These are phyloP conservation scores for Dynastes hyllus DNA, from an alignment of 2,888 invertebrate genomes.

Conservation along the genomic window DNA sequence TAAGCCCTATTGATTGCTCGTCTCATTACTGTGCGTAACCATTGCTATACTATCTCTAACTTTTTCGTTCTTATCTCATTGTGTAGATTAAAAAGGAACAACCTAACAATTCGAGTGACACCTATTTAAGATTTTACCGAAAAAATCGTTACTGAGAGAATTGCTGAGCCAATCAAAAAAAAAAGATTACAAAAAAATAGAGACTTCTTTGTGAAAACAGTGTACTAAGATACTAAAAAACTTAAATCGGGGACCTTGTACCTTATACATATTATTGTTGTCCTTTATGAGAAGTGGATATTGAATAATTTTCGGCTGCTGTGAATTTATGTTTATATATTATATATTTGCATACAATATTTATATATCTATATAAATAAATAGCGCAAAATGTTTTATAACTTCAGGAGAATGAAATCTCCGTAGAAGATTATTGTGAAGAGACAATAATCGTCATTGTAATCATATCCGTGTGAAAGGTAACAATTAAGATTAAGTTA, in stretches of 20 bases:
- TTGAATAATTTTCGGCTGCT: constrained; percentile 57
- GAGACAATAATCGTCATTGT: constrained; percentile 72
- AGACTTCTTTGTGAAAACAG: constrained; percentile 45
- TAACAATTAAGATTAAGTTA: constrained; percentile 56
- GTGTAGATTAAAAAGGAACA: constrained; percentile 51
- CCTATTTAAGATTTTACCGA: constrained; percentile 30
- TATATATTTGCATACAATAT: constrained; percentile 37
- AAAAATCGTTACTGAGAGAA: constrained; percentile 66
- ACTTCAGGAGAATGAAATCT: constrained; percentile 58
- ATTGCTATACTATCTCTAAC: constrained; percentile 27
- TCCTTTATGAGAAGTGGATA: constrained; percentile 44
- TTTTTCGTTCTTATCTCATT: constrained; percentile 41
- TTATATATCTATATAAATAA: constrained; percentile 38
- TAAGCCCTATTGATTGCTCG: constrained; percentile 49
- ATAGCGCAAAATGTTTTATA: constrained; percentile 60
- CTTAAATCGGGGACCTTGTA: constrained; percentile 61
- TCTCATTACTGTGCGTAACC: constrained; percentile 18
- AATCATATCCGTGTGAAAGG: constrained; percentile 59
- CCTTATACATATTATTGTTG: constrained; percentile 50
- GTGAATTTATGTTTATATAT: constrained; percentile 61
- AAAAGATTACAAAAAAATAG: constrained; percentile 59
- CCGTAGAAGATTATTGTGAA: constrained; percentile 71
- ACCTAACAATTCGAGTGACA: constrained; percentile 36
- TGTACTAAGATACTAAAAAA: constrained; percentile 58
- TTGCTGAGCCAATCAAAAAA: constrained; percentile 74